Base-by-base conservation (phyloP, 2,888 invertebrate species). In the Meghimatium bilineatum region DNA sequence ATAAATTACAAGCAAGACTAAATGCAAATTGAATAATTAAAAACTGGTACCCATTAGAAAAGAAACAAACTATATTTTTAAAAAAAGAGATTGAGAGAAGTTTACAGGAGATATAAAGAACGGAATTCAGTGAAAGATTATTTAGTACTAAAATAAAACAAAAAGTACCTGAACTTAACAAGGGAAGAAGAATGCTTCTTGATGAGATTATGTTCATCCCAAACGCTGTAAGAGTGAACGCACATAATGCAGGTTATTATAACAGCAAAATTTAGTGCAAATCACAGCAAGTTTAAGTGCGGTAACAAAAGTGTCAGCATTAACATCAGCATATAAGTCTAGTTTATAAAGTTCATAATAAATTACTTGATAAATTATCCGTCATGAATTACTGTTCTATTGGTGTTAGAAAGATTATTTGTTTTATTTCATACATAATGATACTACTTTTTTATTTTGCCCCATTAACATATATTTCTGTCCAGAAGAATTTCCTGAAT, bases 141-240 rank as follows among this genome's bases (percentile, higher is more conserved):
- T 8, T 23, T 17, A 63, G 60, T 23, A 29, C 26, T 12, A 81
- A 72, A 60, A 0, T 17, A 60, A n/a, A 34, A 72, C 23, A 69
- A 32, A 36, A 49, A 36, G 63, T 82, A 82, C 82, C 82, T 82
- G n/a, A 26, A 32, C 60, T 82, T 82, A 36, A 67, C 77, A 52
- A 67, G 71, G 34, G 29, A 69, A 26, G 76, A 14, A 32, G 82
- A 82, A 56, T 76, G 67, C 69, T 69, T 77, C 76, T 56, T 52
- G 26, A 82, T 82, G 32, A 82, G 69, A 26, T 10, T 67, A 69
- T 82, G 82, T n/a, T 76, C 82, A 76, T 82, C 82, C 6, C 36
- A 67, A 8, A 56, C 44, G 52, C 76, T 82, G 82, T 20, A 71
- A 32, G 60, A 56, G 32, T 71, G 36, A 69, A 52, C n/a, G 36